Conservation (phyloP, 2,797 vertebrate genomes). For the Sebastes nivosus region DNA sequence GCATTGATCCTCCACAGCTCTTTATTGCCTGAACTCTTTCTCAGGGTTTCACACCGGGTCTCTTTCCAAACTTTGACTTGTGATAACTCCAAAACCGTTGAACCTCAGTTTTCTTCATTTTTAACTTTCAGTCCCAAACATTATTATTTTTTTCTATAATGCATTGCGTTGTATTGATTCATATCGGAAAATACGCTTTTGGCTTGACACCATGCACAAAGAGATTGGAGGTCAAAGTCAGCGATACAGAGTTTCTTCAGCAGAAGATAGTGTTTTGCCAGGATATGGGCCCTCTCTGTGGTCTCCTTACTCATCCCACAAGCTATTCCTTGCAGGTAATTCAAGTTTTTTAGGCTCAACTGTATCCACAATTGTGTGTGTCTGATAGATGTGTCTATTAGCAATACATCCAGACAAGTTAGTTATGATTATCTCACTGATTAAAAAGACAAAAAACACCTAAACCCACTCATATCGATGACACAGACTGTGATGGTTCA, state of each 20-base stretch:
- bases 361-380: background rate
- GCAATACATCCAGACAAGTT: background rate
- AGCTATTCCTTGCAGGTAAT: background rate
- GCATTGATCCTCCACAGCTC: background rate
- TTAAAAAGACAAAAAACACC: background rate
- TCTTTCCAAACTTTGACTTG: background rate
- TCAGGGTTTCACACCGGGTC: background rate
- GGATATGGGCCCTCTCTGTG: background rate
- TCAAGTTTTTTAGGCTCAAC: background rate
- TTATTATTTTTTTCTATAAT: background rate
- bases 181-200: background rate
- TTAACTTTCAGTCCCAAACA: background rate
- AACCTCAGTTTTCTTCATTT: background rate
- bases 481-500: background rate
- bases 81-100: background rate
- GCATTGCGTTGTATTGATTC: background rate
- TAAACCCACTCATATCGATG: background rate
- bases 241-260: background rate
- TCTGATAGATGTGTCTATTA: background rate
- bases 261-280: background rate
- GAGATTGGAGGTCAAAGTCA: background rate
- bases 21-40: background rate
- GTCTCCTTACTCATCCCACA: background rate
- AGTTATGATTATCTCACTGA: background rate
- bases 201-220: background rate